Evolutionary conservation across 2,113 vertebrate species (phyloP).

Genomic region (Arvicanthis niloticus): DNA sequence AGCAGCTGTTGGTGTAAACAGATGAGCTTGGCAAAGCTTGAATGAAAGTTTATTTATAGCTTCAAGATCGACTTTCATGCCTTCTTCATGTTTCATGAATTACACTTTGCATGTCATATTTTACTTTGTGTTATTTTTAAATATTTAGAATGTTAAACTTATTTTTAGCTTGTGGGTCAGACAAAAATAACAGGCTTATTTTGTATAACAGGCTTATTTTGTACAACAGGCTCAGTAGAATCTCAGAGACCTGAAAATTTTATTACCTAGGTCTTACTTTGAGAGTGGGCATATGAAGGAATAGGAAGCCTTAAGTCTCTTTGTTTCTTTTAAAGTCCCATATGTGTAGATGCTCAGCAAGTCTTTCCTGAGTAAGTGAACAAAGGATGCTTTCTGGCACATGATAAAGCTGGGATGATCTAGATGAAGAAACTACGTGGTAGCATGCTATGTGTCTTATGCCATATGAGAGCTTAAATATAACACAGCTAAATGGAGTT

Average conservation of each 20-base stretch:
- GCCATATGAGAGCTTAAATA: not conserved
- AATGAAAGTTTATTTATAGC: constrained; percentile 7
- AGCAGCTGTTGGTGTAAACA: not conserved
- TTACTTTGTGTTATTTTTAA: constrained; percentile 28
- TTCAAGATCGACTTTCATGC: not conserved
- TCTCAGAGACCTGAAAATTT: constrained; percentile 10
- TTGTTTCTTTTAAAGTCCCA: not conserved
- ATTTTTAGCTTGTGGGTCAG: constrained; percentile 1
- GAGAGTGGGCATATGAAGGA: not conserved
- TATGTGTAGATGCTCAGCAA: not conserved
- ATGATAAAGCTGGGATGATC: not conserved
- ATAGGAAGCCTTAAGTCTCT: not conserved
- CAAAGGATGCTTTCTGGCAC: constrained; percentile 10
- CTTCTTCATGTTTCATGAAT: not conserved
- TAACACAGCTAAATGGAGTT: constrained; percentile 3
- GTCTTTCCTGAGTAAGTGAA: constrained; percentile 24
- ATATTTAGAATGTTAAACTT: not conserved
- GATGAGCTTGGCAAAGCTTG: not conserved
- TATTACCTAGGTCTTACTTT: not conserved
- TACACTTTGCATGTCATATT: constrained; percentile 23
- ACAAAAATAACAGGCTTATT: not conserved
- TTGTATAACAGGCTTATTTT: not conserved
- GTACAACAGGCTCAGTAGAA: not conserved
- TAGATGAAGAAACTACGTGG: not conserved
- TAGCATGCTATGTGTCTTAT: not conserved